These are phyloP conservation scores for Amphipyra berbera DNA, from an alignment of 2,888 invertebrate genomes.

Conservation along the genomic window DNA sequence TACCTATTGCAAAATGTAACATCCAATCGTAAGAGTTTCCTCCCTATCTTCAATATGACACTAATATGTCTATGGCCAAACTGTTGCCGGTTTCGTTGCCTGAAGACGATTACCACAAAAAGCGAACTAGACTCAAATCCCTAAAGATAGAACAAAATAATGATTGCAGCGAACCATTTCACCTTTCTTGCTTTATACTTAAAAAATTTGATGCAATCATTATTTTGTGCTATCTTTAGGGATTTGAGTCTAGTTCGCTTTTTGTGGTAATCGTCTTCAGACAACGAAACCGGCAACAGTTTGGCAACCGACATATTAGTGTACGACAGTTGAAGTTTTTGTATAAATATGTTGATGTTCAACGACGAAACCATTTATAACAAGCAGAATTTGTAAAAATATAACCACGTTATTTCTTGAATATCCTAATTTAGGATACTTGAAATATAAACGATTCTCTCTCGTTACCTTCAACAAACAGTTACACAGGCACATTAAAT, in stretches of 20 bases:
- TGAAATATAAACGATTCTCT: neutral
- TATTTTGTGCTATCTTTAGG: neutral
- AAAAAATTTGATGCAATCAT: neutral
- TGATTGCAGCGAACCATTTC: neutral
- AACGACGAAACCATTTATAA: neutral
- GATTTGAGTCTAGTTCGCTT: neutral
- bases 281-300: neutral
- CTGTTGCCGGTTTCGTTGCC: neutral
- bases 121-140: neutral
- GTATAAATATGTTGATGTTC: no score
- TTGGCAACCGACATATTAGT: neutral
- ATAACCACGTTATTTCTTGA: neutral
- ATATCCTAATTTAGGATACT: neutral
- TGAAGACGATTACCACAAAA: neutral
- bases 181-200: neutral
- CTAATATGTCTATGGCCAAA: neutral
- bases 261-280: neutral
- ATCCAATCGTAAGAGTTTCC: neutral
- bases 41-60: neutral
- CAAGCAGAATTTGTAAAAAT: neutral
- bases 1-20: no score
- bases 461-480: constrained; percentile 10
- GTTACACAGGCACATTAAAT: constrained; percentile 4
- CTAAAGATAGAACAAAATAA: neutral
- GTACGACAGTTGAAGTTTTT: no score